Conservation (phyloP, 2,113 vertebrate species). For the Pseudorhombus dupliciocellatus region DNA sequence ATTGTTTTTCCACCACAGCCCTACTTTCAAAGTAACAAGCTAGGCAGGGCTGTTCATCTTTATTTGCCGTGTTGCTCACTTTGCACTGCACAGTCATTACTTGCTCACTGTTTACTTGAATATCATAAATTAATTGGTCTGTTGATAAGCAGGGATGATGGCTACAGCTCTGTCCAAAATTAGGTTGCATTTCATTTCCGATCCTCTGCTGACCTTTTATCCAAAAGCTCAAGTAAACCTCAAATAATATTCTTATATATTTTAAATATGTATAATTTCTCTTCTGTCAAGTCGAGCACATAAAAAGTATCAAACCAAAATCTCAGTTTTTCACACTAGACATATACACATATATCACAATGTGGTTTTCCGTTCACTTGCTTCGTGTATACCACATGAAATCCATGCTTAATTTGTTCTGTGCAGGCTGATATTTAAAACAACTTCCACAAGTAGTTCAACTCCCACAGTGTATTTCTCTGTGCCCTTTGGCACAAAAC, state of each 20-base stretch:
- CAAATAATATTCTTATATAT: neutral
- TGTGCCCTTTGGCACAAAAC: conserved; percentile 37
- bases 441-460: neutral
- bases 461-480: conserved; percentile 11
- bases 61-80: conserved; percentile 1
- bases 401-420: neutral
- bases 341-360: neutral
- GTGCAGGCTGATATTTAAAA: neutral
- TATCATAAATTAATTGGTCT: neutral
- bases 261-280: neutral
- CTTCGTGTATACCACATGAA: neutral
- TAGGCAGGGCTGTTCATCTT: conserved; percentile 19
- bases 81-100: conserved; percentile 23
- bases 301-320: neutral
- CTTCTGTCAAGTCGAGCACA: neutral
- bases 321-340: neutral
- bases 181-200: too few species aligned
- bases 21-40: conserved; percentile 41
- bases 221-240: neutral
- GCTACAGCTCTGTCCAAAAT: neutral
- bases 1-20: conserved; percentile 63
- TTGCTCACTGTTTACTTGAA: neutral
- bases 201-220: too few species aligned
- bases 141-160: neutral
- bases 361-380: neutral